Evolutionary conservation across 2,797 vertebrate species (phyloP).

Genomic region (Nyctibius grandis): DNA sequence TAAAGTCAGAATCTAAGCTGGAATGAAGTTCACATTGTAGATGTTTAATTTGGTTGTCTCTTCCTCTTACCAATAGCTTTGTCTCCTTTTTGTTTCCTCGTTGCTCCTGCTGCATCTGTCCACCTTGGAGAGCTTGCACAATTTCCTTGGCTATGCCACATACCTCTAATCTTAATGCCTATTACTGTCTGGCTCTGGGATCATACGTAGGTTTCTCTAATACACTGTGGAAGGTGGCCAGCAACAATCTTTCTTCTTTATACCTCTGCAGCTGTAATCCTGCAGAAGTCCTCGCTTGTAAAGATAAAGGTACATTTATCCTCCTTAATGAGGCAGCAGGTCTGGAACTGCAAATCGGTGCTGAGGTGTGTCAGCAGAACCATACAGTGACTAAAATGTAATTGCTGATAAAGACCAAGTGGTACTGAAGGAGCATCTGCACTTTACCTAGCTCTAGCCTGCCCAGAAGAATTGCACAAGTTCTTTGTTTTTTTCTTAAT

Average conservation of each 20-base stretch:
- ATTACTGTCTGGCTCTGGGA: neutral
- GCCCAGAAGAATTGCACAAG: neutral
- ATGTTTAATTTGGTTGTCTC: neutral
- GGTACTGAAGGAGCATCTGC: neutral
- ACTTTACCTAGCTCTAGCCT: neutral
- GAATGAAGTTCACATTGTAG: neutral
- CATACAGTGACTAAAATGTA: neutral
- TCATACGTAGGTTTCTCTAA: neutral
- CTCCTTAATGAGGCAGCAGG: neutral
- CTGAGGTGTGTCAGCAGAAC: neutral
- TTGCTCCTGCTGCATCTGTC: neutral
- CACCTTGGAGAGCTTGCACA: neutral
- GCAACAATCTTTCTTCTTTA: neutral
- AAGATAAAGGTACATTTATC: slow-evolving; percentile 20
- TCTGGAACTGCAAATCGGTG: neutral
- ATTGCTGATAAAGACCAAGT: neutral
- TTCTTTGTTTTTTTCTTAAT: too few relatives aligned
- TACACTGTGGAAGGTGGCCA: neutral
- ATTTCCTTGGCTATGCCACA: neutral
- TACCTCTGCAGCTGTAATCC: neutral
- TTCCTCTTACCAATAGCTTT: neutral
- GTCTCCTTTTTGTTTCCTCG: neutral
- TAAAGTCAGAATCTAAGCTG: neutral
- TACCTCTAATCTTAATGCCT: neutral
- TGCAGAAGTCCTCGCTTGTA: neutral